phyloP scores from a whole-genome alignment of 2,888 invertebrate genomes.

The Rhabditophanes sp. region DNA sequence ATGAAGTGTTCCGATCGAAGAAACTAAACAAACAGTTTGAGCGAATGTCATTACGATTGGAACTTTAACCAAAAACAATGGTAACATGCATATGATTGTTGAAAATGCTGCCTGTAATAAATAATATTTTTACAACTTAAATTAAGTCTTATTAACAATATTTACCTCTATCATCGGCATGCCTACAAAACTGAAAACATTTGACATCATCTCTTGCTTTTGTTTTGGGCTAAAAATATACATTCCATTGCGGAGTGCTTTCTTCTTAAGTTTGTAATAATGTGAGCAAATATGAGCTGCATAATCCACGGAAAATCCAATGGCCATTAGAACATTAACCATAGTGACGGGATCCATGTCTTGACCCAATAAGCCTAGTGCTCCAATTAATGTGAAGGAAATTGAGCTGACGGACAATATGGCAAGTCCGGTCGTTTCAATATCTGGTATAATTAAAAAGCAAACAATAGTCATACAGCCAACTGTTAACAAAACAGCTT shows the following conservation, averaged over 20 bases:
- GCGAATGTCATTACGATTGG: constrained; percentile 33
- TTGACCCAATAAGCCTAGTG: constrained; percentile 28
- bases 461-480: constrained; percentile 36
- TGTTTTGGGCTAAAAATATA: constrained; percentile 5
- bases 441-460: constrained; percentile 26
- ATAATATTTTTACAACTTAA: not conserved
- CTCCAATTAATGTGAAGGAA: constrained; percentile 26
- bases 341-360: constrained; percentile 34
- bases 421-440: constrained; percentile 23
- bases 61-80: constrained; percentile 30
- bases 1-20: constrained; percentile 20
- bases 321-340: constrained; percentile 46
- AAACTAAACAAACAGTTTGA: constrained; percentile 18
- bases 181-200: constrained; percentile 14
- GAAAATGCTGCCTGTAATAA: constrained; percentile 23
- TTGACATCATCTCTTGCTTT: constrained; percentile 10
- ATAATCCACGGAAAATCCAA: constrained; percentile 84
- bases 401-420: constrained; percentile 29
- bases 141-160: not conserved
- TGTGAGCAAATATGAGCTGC: constrained; percentile 87
- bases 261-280: constrained; percentile 47
- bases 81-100: constrained; percentile 33
- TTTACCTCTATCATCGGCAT: constrained; percentile 29
- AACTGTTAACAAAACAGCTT: constrained; percentile 31
- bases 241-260: constrained; percentile 4